A percentile compares a stretch with the other conserved stretches of the same genome.
Conservation (phyloP, 2,888 invertebrate species). For the Phaedon cochleariae region DNA sequence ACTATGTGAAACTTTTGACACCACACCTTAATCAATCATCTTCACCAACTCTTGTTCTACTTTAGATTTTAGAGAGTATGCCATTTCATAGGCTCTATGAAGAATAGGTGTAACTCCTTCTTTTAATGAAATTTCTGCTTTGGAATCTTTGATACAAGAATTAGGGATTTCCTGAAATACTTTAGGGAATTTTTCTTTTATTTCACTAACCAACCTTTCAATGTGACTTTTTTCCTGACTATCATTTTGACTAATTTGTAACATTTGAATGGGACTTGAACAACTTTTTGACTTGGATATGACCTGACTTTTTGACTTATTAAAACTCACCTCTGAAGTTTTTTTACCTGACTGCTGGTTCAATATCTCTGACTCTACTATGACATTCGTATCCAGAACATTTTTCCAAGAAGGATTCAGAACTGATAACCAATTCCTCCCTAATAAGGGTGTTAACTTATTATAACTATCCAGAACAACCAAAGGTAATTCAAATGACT, state of each 20-base stretch:
- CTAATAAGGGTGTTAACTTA: neutral
- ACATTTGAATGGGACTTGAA: no score
- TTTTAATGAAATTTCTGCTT: constrained; percentile 17
- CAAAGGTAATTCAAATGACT: constrained; percentile 1
- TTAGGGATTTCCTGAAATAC: no score
- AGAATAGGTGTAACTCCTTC: constrained; percentile 16
- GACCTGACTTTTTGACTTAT: neutral
- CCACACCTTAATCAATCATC: constrained; percentile 37
- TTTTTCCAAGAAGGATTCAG: constrained; percentile 6
- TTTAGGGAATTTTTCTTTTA: no score
- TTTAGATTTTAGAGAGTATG: constrained; percentile 37
- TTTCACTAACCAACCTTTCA: no score
- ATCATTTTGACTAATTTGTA: no score
- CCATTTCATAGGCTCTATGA: constrained; percentile 34
- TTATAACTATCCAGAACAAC: constrained; percentile 2
- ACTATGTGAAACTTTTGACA: constrained; percentile 38
- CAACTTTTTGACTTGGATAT: no score
- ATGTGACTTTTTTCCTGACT: constrained; percentile 1
- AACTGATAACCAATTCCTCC: no score
- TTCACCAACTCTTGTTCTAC: constrained; percentile 42
- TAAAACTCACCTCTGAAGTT: neutral
- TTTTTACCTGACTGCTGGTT: constrained; percentile 3
- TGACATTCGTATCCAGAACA: neutral
- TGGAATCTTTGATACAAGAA: no score
- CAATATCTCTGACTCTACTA: no score